These are phyloP conservation scores for Zootoca vivipara DNA, from an alignment of 2,113 vertebrate species.

Conservation along the genomic window DNA sequence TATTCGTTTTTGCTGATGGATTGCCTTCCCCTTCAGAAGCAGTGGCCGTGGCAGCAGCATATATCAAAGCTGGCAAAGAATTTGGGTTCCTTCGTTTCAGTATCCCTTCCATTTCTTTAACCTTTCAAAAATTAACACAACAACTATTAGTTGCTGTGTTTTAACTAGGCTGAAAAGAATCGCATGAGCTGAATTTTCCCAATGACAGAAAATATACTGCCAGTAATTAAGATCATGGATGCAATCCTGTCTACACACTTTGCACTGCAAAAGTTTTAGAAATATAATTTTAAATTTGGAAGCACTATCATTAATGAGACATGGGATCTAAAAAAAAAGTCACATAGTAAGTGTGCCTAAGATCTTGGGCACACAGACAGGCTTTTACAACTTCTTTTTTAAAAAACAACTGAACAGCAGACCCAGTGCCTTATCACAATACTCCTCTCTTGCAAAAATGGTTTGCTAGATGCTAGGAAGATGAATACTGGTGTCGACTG, in stretches of 20 bases:
- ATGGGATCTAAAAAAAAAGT: background rate
- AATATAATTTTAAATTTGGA: background rate
- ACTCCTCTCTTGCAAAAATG: background rate
- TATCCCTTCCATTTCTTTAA: slow-evolving; percentile 93
- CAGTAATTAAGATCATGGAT: background rate
- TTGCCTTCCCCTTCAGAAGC: slow-evolving; percentile 63
- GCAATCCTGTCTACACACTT: too few relatives aligned
- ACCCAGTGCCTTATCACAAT: background rate
- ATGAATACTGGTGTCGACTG: too few relatives aligned
- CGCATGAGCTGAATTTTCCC: background rate
- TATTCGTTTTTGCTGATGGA: slow-evolving; percentile 61
- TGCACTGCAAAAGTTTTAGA: background rate
- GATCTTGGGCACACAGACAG: background rate
- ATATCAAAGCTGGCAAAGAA: slow-evolving; percentile 90
- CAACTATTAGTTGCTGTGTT: background rate
- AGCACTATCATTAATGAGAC: background rate
- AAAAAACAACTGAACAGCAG: background rate
- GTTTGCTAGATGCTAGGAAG: background rate
- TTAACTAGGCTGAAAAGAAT: background rate
- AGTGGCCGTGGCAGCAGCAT: slow-evolving; percentile 80
- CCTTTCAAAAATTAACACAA: slow-evolving; percentile 72
- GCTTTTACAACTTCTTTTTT: background rate
- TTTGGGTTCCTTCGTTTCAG: slow-evolving; percentile 87
- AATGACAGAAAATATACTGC: background rate
- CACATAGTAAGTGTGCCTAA: background rate